phyloP scores from a whole-genome alignment of 2,888 invertebrate species.

The Pseudococcus longispinus region DNA sequence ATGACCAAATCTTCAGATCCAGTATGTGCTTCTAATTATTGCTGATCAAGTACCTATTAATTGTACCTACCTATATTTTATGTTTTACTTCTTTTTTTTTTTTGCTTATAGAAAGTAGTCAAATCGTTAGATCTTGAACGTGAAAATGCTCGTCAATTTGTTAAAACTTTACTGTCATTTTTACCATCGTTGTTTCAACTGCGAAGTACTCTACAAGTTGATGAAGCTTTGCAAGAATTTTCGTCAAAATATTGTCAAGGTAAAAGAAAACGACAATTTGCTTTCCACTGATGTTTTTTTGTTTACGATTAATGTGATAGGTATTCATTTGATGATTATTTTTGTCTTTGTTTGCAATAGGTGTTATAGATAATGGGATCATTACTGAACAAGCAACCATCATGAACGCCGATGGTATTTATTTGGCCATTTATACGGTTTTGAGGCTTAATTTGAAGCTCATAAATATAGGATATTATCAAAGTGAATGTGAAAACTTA shows the following conservation, averaged over 20 bases:
- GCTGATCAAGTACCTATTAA: background rate
- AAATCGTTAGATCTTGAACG: constrained; percentile 73
- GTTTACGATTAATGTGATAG: constrained; percentile 60
- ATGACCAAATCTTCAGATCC: background rate
- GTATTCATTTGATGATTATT: constrained; percentile 58
- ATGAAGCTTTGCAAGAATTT: constrained; percentile 89
- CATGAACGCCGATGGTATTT: constrained; percentile 95
- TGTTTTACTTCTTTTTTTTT: background rate
- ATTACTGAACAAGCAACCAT: constrained; percentile 66
- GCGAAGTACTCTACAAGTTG: constrained; percentile 81
- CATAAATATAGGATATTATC: constrained; percentile 78
- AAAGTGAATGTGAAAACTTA: constrained; percentile 63
- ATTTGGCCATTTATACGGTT: constrained; percentile 87
- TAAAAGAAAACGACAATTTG: constrained; percentile 64
- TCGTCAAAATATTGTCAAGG: constrained; percentile 90
- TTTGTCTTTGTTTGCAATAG: constrained; percentile 28
- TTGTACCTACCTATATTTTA: background rate
- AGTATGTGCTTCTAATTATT: background rate
- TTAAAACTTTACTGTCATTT: constrained; percentile 70
- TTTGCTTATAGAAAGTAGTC: constrained; percentile 23
- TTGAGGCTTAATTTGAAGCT: constrained; percentile 82
- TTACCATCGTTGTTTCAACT: constrained; percentile 79
- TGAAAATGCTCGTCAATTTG: constrained; percentile 84
- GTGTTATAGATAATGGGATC: constrained; percentile 51
- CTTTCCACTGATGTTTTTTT: background rate